Evolutionary conservation across 2,113 vertebrate genomes (phyloP).

Genomic region (Podilymbus podiceps): DNA sequence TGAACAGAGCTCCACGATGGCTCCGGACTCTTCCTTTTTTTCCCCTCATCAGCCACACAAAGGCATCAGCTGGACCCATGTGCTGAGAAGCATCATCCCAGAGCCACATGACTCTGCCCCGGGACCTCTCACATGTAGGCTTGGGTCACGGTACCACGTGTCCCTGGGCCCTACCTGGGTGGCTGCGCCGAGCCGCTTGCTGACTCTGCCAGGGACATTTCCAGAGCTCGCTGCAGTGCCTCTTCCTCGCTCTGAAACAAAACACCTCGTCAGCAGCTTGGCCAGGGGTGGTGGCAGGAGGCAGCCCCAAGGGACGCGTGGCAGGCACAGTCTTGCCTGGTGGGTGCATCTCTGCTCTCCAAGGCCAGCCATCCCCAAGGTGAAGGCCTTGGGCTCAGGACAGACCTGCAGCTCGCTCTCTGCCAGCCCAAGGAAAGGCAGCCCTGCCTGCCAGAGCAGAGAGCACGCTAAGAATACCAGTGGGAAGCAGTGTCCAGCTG

Average conservation of each 20-base stretch:
- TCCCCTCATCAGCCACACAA: not conserved
- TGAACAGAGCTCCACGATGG: not conserved
- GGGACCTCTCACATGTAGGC: not conserved
- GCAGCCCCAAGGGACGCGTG: fast-evolving
- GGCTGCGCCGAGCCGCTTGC: conserved; percentile 54
- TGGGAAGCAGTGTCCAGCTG: not conserved
- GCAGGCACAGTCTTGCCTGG: not conserved
- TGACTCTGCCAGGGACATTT: conserved; percentile 90
- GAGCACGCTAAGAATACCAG: not conserved
- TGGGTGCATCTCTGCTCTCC: not conserved
- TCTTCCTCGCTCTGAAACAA: conserved; percentile 89
- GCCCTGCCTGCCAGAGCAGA: not conserved
- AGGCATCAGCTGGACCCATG: not conserved
- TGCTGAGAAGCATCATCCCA: not conserved
- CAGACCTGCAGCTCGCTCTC: not conserved
- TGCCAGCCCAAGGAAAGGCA: not conserved
- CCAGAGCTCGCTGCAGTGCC: conserved; percentile 92
- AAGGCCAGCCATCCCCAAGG: not conserved
- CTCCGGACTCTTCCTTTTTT: not conserved
- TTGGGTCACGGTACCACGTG: not conserved
- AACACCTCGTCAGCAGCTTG: not conserved
- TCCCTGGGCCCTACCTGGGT: conserved; percentile 68
- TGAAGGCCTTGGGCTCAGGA: not conserved
- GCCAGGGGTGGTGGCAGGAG: not conserved
- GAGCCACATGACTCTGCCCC: not conserved